Evolutionary conservation across 2,113 vertebrate genomes (phyloP), one percentile per base, ranked within the genome.

Genomic region (Myrmecobius fasciatus): DNA sequence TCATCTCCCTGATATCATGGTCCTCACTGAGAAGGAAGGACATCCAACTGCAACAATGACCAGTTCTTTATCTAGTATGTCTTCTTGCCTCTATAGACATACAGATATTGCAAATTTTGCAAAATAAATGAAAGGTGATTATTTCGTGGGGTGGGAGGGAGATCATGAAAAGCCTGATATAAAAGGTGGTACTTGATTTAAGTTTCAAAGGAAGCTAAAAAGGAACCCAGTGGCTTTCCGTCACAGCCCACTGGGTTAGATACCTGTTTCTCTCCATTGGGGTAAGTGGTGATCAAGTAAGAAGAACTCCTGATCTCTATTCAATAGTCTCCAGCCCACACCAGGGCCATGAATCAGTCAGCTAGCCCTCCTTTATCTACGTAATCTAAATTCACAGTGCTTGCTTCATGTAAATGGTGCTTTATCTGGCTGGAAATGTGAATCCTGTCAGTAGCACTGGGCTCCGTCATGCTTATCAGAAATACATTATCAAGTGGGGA

Each of bases 401-500:
- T 95, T 96, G 97, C 97, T 95, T 97, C 93, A 94, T 95, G 96
- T 94, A 98, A 98, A 97, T 97, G 97, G 97, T 90, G 89, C 97
- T 98, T 98, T 96, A 98, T 98, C 96, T 1, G 3, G 0, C 97
- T 97, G 97, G 97, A 98, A 98, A 98, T 96, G 97, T 94, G 98
- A 97, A 95, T 95, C 95, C 17, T 93, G 98, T 97, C 46, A 89
- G 97, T 20, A 92, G 97, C 31, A 0, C 92, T 11, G 7, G 92
- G 97, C 96, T 97, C 98, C 12, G 97, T 98, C 98, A 98, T 54
- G 98, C 98, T 98, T 98, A 98, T 98, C 98, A 98, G 98, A 98
- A 98, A 98, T 97, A 97, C 98, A 98, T 98, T 98, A 98, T 98
- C 98, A 94, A 98, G 98, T 96, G 96, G 96, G 98, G 98, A 98